A percentile compares a stretch with the other conserved stretches of the same genome.
phyloP scores from a whole-genome alignment of 2,888 invertebrate species.

The Cheilosia pagana region DNA sequence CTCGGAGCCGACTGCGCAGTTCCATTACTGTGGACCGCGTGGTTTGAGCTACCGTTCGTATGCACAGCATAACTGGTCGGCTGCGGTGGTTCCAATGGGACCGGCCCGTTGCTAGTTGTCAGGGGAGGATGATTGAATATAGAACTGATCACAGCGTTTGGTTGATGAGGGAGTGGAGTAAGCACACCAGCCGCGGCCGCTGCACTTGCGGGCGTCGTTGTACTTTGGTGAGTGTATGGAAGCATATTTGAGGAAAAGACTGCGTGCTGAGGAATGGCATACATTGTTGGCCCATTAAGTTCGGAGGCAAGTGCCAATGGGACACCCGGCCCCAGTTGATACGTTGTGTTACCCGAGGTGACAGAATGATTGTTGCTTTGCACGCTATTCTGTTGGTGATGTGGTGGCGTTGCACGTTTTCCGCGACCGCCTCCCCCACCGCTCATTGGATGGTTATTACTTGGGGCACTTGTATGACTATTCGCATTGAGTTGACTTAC shows the following conservation, averaged over 20 bases:
- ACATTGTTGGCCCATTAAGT: slow-evolving; percentile 80
- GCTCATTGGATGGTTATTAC: slow-evolving; percentile 75
- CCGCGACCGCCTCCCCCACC: slow-evolving; percentile 78
- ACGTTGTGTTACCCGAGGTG: slow-evolving; percentile 78
- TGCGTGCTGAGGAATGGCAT: slow-evolving; percentile 82
- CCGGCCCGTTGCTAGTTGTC: slow-evolving; percentile 72
- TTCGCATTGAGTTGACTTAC: slow-evolving; percentile 70
- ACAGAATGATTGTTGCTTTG: slow-evolving; percentile 65
- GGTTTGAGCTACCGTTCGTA: slow-evolving; percentile 74
- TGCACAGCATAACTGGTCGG: slow-evolving; percentile 74
- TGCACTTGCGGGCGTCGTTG: slow-evolving; percentile 77
- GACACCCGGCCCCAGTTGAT: slow-evolving; percentile 79
- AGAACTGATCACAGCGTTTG: slow-evolving; percentile 82
- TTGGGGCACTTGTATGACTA: slow-evolving; percentile 72
- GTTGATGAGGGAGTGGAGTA: slow-evolving; percentile 78
- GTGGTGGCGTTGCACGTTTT: slow-evolving; percentile 80
- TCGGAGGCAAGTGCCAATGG: slow-evolving; percentile 76
- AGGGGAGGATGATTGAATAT: slow-evolving; percentile 78
- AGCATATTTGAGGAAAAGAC: slow-evolving; percentile 83
- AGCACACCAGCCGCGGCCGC: slow-evolving; percentile 78
- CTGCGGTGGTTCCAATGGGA: slow-evolving; percentile 77
- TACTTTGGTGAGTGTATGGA: slow-evolving; percentile 80
- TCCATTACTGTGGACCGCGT: slow-evolving; percentile 64
- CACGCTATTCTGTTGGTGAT: slow-evolving; percentile 76
- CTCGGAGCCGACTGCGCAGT: slow-evolving; percentile 83